Evolutionary conservation across 1,140 invertebrate species (phyloP).

Genomic region (Drosophila quadrilineata): DNA sequence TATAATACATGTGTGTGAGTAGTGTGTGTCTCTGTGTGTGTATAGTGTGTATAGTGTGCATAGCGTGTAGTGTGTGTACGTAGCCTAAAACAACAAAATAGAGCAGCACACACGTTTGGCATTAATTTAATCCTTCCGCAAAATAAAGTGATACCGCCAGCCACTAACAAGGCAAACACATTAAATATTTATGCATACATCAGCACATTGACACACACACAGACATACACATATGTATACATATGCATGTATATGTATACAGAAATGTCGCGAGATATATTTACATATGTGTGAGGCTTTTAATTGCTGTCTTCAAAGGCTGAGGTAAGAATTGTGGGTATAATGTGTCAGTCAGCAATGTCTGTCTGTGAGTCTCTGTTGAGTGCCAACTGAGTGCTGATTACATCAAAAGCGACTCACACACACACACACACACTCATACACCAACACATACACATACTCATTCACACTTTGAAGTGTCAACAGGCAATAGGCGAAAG

Average conservation of each 20-base stretch:
- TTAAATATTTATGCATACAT: constrained; percentile 74
- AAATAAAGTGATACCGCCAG: constrained; percentile 80
- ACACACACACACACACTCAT: constrained; percentile 20
- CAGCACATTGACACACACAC: constrained; percentile 26
- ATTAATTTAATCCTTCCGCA: constrained; percentile 81
- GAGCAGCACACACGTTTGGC: constrained; percentile 66
- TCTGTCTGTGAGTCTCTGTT: constrained; percentile 10
- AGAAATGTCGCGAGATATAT: constrained; percentile 29
- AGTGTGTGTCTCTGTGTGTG: constrained; percentile 16
- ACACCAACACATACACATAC: constrained; percentile 18
- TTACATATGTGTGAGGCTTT: constrained; percentile 41
- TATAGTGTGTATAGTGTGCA: no score
- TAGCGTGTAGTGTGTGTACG: constrained; percentile 23
- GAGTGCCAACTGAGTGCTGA: constrained; percentile 48
- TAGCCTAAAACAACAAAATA: constrained; percentile 67
- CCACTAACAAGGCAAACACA: constrained; percentile 81
- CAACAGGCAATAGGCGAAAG: constrained; percentile 59
- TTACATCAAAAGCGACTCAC: constrained; percentile 66
- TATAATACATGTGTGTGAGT: neutral
- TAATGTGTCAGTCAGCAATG: constrained; percentile 67
- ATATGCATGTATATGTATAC: constrained; percentile 37
- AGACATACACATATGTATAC: constrained; percentile 14
- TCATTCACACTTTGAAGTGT: constrained; percentile 75
- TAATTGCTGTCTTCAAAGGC: constrained; percentile 75
- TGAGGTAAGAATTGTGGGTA: constrained; percentile 79